Evolutionary conservation across 2,113 vertebrate genomes (phyloP).

Genomic region (Taurulus bubalis): DNA sequence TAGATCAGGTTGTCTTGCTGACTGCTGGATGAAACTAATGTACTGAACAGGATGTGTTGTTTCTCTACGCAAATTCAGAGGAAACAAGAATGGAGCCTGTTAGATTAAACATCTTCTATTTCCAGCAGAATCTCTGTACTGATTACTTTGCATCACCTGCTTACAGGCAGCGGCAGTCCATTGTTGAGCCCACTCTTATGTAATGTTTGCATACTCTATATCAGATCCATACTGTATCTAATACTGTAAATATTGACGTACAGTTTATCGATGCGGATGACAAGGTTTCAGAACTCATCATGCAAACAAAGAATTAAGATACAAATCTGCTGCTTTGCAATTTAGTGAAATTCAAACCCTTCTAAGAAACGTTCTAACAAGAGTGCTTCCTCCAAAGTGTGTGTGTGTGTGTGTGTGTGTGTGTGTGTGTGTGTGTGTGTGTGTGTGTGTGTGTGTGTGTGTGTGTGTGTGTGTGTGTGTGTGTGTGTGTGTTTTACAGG

Average conservation of each 20-base stretch:
- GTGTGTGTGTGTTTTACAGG: neutral
- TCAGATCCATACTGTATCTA: neutral
- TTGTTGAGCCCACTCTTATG: neutral
- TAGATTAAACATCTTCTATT: conserved; percentile 16
- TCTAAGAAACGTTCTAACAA: neutral
- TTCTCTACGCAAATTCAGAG: conserved; percentile 1
- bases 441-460: too few relatives aligned
- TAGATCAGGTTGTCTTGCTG: neutral
- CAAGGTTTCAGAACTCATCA: neutral
- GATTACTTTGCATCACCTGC: neutral
- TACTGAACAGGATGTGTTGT: neutral
- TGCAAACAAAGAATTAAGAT: neutral
- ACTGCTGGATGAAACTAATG: conserved; percentile 4
- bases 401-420: neutral
- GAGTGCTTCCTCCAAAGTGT: neutral
- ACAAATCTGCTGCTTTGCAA: neutral
- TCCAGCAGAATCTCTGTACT: conserved; percentile 1
- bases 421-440: neutral
- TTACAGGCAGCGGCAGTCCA: neutral
- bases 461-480: neutral
- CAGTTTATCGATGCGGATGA: neutral
- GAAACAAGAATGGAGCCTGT: neutral
- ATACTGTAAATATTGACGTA: neutral
- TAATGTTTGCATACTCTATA: neutral
- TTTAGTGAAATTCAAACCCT: neutral